Base-by-base conservation (phyloP, 2,888 invertebrate genomes). In the Phorcus lineatus region DNA sequence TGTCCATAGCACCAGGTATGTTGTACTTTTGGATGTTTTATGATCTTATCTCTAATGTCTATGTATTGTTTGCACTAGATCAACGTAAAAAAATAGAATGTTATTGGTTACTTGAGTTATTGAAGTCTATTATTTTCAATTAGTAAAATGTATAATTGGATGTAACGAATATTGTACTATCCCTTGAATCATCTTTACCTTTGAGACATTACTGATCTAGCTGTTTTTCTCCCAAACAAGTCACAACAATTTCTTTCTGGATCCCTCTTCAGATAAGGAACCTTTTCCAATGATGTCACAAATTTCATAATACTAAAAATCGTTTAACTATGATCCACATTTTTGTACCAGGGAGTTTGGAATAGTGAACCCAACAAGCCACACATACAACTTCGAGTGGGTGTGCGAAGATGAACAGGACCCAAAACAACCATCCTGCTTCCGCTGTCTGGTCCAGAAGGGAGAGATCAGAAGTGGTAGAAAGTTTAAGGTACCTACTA, bases 321-420 rank as follows among this genome's bases (percentile, higher is more conserved):
- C 36, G 7, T 2, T 47, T 13, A 47, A 47, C 47, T 47, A 4
- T 1, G 11, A 47, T 47, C 13, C 1, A 11, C 47, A 36, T 47
- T 4, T 47, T 47, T 13, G 81, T 93, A 93, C 76, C 90, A 95
- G 95, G 87, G 93, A 94, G 74, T 95, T 96, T 88, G 94, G 94
- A 82, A 94, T 96, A 7, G 94, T 96, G 52, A 96, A 96, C 90
- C 96, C 96, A 0, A 95, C 95, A 0, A 94, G 93, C 77, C 94
- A 95, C 84, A 93, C 94, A 9, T 95, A 95, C 88, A 94, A 94
- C 84, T 95, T 95, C 88, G 93, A 94, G 80, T 95, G 95, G 93
- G 93, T 94, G 75, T 94, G 94, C 93, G 92, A 94, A 74, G 93
- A 94, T 83, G 93, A 93, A 13, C 91, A 92, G 11, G 94, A 94